Evolutionary conservation across 2,797 vertebrate genomes (phyloP).

Genomic region (Cuniculus paca): DNA sequence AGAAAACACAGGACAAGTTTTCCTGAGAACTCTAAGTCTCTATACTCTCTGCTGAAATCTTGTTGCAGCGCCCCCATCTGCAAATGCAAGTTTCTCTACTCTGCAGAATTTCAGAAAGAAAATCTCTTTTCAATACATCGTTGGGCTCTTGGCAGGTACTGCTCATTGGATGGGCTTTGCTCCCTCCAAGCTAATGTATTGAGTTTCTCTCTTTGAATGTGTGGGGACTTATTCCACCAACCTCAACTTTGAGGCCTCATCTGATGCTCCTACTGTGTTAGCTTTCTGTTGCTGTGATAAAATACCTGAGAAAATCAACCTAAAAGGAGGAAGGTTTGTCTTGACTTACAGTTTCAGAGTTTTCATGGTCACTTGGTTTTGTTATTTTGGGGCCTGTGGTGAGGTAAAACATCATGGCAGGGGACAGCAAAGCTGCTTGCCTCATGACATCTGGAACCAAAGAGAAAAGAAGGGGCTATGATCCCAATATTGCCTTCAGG

Average conservation of each 20-base stretch:
- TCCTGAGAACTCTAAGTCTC: not conserved
- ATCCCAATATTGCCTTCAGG: not conserved
- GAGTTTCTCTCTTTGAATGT: not conserved
- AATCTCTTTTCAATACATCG: not conserved
- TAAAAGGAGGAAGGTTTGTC: not conserved
- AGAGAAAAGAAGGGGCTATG: not conserved
- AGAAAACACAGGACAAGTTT: not conserved
- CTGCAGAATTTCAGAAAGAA: not conserved
- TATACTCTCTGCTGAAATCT: not conserved
- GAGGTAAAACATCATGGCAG: not conserved
- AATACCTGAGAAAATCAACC: not conserved
- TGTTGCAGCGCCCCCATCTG: not conserved
- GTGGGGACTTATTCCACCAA: not conserved
- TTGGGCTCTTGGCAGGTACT: not conserved
- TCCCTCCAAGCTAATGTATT: not conserved
- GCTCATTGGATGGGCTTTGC: not conserved
- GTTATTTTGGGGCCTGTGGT: not conserved
- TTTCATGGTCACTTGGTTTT: not conserved
- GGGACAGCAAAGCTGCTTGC: not conserved
- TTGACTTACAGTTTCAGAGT: not conserved
- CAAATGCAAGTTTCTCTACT: not conserved
- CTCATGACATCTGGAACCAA: not conserved
- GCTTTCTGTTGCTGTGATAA: not conserved
- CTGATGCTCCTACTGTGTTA: not conserved
- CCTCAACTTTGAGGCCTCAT: not conserved